Conservation (phyloP, 2,113 vertebrate genomes). For the Motacilla tschutschensis region DNA sequence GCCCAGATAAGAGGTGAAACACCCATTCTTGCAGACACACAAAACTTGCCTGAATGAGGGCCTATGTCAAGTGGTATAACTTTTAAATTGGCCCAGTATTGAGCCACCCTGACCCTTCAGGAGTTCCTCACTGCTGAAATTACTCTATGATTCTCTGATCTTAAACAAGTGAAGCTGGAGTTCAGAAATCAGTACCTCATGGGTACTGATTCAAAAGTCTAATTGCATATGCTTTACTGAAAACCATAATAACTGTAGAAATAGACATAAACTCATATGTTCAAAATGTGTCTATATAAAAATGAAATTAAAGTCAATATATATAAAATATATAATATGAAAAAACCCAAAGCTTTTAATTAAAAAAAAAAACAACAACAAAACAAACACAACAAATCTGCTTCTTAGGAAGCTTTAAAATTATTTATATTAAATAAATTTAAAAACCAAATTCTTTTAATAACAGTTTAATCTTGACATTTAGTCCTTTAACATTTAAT, state of each 20-base stretch:
- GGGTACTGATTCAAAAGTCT: not conserved
- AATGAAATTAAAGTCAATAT: not conserved
- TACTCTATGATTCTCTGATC: too few species aligned
- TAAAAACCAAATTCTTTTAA: not conserved
- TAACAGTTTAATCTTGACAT: not conserved
- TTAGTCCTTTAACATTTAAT: too few species aligned
- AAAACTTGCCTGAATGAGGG: not conserved
- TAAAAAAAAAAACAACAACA: accelerated
- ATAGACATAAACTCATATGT: not conserved
- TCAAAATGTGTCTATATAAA: not conserved
- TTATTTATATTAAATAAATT: not conserved
- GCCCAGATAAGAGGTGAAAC: not conserved
- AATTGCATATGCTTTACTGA: not conserved
- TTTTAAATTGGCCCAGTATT: not conserved
- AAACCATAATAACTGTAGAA: not conserved
- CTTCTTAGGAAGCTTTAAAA: not conserved
- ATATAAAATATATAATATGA: not conserved
- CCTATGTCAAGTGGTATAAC: not conserved
- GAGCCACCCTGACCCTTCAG: not conserved
- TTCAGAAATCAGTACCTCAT: not conserved
- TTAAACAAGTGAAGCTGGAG: not conserved
- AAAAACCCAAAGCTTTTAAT: accelerated
- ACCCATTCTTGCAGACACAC: not conserved
- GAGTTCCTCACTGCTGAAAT: not conserved
- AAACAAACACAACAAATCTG: not conserved